phyloP scores from a whole-genome alignment of 2,113 vertebrate species.

The Sphyrna mokarran region DNA sequence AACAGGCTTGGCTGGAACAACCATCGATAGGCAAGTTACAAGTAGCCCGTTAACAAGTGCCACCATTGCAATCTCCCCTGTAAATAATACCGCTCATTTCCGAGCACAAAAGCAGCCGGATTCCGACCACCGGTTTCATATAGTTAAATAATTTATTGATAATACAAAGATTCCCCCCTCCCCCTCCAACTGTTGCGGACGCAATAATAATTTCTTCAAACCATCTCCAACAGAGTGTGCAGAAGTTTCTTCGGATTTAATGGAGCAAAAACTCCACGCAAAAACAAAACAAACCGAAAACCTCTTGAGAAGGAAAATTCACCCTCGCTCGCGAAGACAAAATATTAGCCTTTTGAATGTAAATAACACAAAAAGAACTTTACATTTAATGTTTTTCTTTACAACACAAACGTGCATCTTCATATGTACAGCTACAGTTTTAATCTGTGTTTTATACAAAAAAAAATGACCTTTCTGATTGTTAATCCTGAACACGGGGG shows the following conservation, averaged over 20 bases:
- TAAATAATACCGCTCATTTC: background rate
- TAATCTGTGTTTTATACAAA: constrained; percentile 48
- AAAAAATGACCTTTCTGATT: constrained; percentile 46
- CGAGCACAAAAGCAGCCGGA: background rate
- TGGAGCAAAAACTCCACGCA: background rate
- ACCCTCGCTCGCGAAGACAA: background rate
- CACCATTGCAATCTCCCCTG: background rate
- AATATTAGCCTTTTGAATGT: constrained; percentile 33
- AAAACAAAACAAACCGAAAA: background rate
- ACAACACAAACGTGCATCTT: constrained; percentile 66
- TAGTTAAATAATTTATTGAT: constrained; percentile 97
- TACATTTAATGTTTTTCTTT: constrained; percentile 50
- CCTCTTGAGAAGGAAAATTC: background rate
- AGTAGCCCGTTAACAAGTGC: background rate
- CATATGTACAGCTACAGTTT: constrained; percentile 53
- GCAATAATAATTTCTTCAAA: constrained; percentile 47
- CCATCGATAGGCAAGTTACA: background rate
- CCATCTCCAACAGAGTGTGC: constrained; percentile 15
- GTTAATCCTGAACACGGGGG: constrained; percentile 48
- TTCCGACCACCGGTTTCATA: constrained; percentile 34
- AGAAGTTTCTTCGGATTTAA: background rate
- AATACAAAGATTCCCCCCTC: constrained; percentile 68
- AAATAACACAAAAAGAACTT: constrained; percentile 38
- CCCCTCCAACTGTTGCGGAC: constrained; percentile 52
- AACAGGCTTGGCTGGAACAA: background rate